Percentiles rank a stretch among this genome's conserved stretches.
These are phyloP conservation scores for Jordanella pulchra DNA, from an alignment of 2,797 vertebrate genomes.

Conservation along the genomic window DNA sequence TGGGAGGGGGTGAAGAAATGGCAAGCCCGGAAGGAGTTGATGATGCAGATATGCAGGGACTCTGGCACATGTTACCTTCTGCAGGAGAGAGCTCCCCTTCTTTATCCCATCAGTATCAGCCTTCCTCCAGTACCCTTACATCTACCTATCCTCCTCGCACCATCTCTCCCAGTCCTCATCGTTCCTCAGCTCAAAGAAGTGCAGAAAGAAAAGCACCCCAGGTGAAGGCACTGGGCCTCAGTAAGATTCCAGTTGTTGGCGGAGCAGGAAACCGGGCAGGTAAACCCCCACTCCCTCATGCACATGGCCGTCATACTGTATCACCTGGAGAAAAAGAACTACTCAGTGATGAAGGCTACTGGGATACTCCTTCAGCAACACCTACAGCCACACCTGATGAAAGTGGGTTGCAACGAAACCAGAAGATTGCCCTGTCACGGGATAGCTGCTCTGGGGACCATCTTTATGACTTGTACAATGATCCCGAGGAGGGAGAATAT, in stretches of 20 bases:
- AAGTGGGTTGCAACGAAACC: conserved; percentile 70
- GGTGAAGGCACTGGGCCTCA: conserved; percentile 84
- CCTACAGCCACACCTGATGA: conserved; percentile 90
- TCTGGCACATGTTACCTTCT: conserved; percentile 95
- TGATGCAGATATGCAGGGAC: conserved; percentile 91
- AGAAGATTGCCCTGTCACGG: conserved; percentile 81
- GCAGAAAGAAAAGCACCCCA: conserved; percentile 73
- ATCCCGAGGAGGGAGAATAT: conserved; percentile 78
- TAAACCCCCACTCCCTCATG: conserved; percentile 68
- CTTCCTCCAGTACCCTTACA: conserved; percentile 52
- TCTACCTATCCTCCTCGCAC: conserved; percentile 61
- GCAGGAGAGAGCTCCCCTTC: conserved; percentile 82
- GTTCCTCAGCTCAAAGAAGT: conserved; percentile 51
- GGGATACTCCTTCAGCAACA: conserved; percentile 93
- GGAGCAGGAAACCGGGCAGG: conserved; percentile 54
- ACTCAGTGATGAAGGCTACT: conserved; percentile 94
- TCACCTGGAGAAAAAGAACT: conserved; percentile 87
- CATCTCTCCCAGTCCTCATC: conserved; percentile 43
- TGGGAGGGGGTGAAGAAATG: conserved; percentile 99
- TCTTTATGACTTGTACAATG: conserved; percentile 89
- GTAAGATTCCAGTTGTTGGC: conserved; percentile 83
- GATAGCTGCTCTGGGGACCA: conserved; percentile 94
- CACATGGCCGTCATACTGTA: conserved; percentile 64
- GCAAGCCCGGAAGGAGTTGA: conserved; percentile 95
- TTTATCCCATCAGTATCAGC: conserved; percentile 62